phyloP scores from a whole-genome alignment of 2,888 invertebrate genomes.

The Crepidodera aurea region DNA sequence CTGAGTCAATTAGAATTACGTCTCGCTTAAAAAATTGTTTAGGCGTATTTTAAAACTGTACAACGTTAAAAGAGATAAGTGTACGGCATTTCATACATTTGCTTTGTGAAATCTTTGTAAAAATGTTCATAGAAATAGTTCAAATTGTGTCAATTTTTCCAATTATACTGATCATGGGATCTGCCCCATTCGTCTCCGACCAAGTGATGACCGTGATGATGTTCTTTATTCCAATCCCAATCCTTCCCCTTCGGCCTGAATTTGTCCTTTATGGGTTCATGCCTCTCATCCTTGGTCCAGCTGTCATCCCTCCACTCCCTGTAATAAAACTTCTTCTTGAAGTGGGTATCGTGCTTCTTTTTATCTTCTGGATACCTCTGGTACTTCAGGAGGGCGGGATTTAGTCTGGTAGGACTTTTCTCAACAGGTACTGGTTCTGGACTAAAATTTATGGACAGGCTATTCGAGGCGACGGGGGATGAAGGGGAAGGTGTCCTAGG shows the following conservation, averaged over 20 bases:
- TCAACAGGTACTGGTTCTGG: slow-evolving; percentile 52
- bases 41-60: slow-evolving; percentile 16
- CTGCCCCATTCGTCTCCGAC: slow-evolving; percentile 52
- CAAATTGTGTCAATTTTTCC: slow-evolving; percentile 57
- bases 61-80: slow-evolving; percentile 45
- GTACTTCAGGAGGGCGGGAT: slow-evolving; percentile 67
- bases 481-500: slow-evolving; percentile 68
- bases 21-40: background rate
- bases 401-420: slow-evolving; percentile 59
- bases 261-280: slow-evolving; percentile 65
- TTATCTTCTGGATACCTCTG: slow-evolving; percentile 65
- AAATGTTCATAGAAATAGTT: slow-evolving; percentile 44
- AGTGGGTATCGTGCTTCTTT: slow-evolving; percentile 69
- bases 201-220: slow-evolving; percentile 38
- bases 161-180: slow-evolving; percentile 52
- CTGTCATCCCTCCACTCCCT: slow-evolving; percentile 69
- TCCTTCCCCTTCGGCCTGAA: slow-evolving; percentile 78
- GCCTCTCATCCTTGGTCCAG: slow-evolving; percentile 54
- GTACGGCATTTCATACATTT: slow-evolving; percentile 44
- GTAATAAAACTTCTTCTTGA: slow-evolving; percentile 83
- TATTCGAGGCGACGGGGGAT: slow-evolving; percentile 59
- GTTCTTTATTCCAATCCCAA: slow-evolving; percentile 71
- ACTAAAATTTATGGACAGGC: slow-evolving; percentile 56
- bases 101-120: slow-evolving; percentile 52
- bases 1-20: slow-evolving; percentile 5